These are phyloP conservation scores for Euphydryas editha DNA, from an alignment of 2,888 invertebrate species.

Conservation along the genomic window DNA sequence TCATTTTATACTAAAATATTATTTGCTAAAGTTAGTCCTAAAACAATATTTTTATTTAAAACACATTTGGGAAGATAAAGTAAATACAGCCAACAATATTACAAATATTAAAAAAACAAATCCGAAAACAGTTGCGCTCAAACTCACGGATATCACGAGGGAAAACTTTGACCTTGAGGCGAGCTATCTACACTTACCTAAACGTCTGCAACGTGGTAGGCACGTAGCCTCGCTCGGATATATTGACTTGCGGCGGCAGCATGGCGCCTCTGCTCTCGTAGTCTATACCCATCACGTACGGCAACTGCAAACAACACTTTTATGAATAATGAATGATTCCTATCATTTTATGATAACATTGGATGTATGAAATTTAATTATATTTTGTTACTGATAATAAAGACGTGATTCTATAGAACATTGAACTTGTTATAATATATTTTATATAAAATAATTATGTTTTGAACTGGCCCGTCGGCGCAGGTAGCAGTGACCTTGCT, in stretches of 20 bases:
- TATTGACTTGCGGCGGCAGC: slow-evolving; percentile 91
- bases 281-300: slow-evolving; percentile 90
- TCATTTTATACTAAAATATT: too few relatives aligned
- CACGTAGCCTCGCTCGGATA: slow-evolving; percentile 90
- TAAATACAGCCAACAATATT: neutral
- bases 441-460: too few relatives aligned
- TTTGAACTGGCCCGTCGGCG: too few relatives aligned
- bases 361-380: slow-evolving; percentile 1
- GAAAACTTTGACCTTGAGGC: slow-evolving; percentile 34
- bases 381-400: neutral
- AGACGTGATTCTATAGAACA: neutral
- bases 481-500: too few relatives aligned
- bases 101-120: neutral
- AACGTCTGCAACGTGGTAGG: slow-evolving; percentile 91
- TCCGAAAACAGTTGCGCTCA: neutral
- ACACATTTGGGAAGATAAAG: neutral
- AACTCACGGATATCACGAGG: slow-evolving; percentile 8
- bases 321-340: slow-evolving; percentile 38
- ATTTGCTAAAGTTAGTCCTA: too few relatives aligned
- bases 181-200: slow-evolving; percentile 74
- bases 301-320: slow-evolving; percentile 81
- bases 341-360: slow-evolving; percentile 12
- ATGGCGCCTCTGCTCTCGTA: slow-evolving; percentile 91
- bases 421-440: too few relatives aligned
- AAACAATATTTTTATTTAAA: neutral